Conservation (phyloP, 1,140 invertebrate species). For the Aphaenogaster rudis region DNA sequence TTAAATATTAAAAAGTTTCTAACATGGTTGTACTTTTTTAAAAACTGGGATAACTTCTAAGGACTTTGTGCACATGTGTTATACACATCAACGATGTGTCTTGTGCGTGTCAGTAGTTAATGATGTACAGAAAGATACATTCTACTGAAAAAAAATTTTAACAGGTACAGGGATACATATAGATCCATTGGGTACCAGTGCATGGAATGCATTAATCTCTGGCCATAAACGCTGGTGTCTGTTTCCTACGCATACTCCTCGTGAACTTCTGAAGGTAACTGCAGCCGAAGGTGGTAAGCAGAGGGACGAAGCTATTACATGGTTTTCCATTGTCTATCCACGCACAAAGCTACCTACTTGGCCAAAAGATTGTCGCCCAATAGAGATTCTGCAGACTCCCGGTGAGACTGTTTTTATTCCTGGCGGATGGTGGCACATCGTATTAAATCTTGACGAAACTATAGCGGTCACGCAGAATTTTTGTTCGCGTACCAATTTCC, state of each 20-base stretch:
- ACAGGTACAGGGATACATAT: constrained; percentile 99
- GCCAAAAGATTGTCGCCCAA: constrained; percentile 96
- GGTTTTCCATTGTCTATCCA: constrained; percentile 99
- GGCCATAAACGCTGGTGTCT: constrained; percentile 99
- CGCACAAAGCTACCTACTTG: constrained; percentile 95
- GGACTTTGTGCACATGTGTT: neutral
- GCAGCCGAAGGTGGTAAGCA: constrained; percentile 97
- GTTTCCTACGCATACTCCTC: constrained; percentile 98
- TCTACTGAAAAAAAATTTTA: neutral
- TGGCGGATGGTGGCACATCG: constrained; percentile 99
- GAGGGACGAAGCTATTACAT: constrained; percentile 98
- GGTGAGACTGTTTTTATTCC: constrained; percentile 99
- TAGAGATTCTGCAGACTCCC: constrained; percentile 98
- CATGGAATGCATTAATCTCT: constrained; percentile 98
- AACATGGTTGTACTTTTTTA: neutral
- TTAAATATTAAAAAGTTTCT: neutral
- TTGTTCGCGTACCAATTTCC: constrained; percentile 98
- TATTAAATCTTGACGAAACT: constrained; percentile 98
- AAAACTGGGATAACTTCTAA: neutral
- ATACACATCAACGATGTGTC: neutral
- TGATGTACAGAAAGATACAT: neutral
- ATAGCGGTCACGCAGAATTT: constrained; percentile 99
- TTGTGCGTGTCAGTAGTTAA: neutral
- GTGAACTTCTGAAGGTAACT: constrained; percentile 97
- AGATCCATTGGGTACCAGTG: constrained; percentile 99